Evolutionary conservation across 2,888 invertebrate species (phyloP).

Genomic region (Drosophila pseudotakahashii): DNA sequence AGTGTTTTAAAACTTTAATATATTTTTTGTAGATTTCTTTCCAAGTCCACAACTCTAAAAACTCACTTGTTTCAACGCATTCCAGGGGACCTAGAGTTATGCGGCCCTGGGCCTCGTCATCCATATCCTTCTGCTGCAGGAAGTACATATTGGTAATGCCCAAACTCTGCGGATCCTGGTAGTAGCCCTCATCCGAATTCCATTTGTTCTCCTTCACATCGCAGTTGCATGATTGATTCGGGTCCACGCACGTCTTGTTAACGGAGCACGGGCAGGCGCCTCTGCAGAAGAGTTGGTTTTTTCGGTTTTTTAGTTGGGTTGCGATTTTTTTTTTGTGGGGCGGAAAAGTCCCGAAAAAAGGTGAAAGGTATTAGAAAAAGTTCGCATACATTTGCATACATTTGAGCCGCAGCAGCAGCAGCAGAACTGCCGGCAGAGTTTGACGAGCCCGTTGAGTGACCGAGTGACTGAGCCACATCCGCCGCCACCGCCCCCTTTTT

Average conservation of each 20-base stretch:
- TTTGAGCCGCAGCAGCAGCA: slow-evolving; percentile 41
- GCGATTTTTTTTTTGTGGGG: not conserved
- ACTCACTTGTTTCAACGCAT: slow-evolving; percentile 96
- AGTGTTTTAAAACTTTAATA: too few relatives aligned
- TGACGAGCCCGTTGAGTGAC: slow-evolving; percentile 54
- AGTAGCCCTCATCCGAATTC: slow-evolving; percentile 95
- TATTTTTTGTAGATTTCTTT: too few relatives aligned
- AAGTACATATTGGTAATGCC: slow-evolving; percentile 97
- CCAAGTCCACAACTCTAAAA: too few relatives aligned
- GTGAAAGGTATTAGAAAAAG: slow-evolving; percentile 59
- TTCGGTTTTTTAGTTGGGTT: not conserved
- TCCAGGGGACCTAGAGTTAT: slow-evolving; percentile 95
- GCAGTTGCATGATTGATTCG: slow-evolving; percentile 94
- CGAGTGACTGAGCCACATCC: slow-evolving; percentile 23
- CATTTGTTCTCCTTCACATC: slow-evolving; percentile 94
- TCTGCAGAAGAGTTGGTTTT: slow-evolving; percentile 82
- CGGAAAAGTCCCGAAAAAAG: slow-evolving; percentile 40
- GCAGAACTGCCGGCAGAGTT: slow-evolving; percentile 56
- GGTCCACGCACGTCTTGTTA: slow-evolving; percentile 92
- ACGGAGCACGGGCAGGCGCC: slow-evolving; percentile 91
- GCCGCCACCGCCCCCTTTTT: slow-evolving; percentile 8
- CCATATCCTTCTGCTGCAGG: slow-evolving; percentile 92
- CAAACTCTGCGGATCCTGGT: slow-evolving; percentile 91
- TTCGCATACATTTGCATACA: slow-evolving; percentile 73
- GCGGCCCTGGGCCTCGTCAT: slow-evolving; percentile 92